Percentiles rank a stretch among this genome's conserved stretches.
Evolutionary conservation across 2,888 invertebrate genomes (phyloP).

Genomic region (Chydorus sphaericus): DNA sequence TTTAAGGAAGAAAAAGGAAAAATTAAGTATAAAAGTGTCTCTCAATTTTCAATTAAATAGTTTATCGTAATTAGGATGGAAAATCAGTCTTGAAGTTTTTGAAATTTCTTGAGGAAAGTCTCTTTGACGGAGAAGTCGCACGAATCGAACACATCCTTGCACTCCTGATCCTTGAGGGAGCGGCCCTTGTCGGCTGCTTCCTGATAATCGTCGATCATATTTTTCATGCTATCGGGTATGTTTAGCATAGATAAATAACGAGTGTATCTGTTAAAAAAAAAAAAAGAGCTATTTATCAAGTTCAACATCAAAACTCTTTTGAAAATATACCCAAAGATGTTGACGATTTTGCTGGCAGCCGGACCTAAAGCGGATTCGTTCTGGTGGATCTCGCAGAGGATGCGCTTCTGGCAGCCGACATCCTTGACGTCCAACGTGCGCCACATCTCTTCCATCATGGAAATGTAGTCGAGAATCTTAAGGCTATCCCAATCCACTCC

Average conservation of each 20-base stretch:
- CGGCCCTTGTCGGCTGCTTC: slow-evolving; percentile 17
- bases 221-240: slow-evolving; percentile 17
- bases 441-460: slow-evolving; percentile 19
- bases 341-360: slow-evolving; percentile 20
- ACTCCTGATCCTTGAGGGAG: slow-evolving; percentile 14
- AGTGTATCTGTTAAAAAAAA: slow-evolving; percentile 15
- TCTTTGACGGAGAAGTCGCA: slow-evolving; percentile 19
- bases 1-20: too few species aligned
- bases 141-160: slow-evolving; percentile 17
- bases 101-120: slow-evolving; percentile 14
- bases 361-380: slow-evolving; percentile 20
- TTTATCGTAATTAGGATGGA: not conserved
- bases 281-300: too few species aligned
- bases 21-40: not conserved
- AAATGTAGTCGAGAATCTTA: slow-evolving; percentile 17
- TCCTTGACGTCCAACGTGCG: slow-evolving; percentile 22
- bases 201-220: slow-evolving; percentile 18
- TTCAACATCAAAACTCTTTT: not conserved
- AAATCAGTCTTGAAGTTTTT: not conserved
- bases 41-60: not conserved
- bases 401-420: slow-evolving; percentile 22
- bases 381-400: slow-evolving; percentile 23
- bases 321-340: slow-evolving; percentile 20
- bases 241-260: slow-evolving; percentile 17
- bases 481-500: slow-evolving; percentile 14